Conservation (phyloP, 2,113 vertebrate species). For the Onychostoma macrolepis region DNA sequence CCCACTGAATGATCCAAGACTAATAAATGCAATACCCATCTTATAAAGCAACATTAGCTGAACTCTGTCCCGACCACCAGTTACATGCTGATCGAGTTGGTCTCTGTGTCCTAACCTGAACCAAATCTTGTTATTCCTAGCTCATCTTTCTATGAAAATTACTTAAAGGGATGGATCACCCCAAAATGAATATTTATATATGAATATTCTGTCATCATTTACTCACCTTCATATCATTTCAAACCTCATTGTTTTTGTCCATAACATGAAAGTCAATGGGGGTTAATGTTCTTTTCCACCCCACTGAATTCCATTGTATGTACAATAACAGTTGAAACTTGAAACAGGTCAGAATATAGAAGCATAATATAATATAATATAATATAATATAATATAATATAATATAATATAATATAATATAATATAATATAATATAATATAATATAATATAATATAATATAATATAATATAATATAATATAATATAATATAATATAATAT, state of each 20-base stretch:
- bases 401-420: too few relatives aligned
- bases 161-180: not conserved
- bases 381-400: too few relatives aligned
- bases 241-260: not conserved
- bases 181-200: too few relatives aligned
- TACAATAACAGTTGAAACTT: not conserved
- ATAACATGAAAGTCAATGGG: not conserved
- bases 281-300: not conserved
- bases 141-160: not conserved
- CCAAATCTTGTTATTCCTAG: not conserved
- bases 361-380: not conserved
- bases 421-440: too few relatives aligned
- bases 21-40: slow-evolving; percentile 10
- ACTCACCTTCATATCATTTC: not conserved
- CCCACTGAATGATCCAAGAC: slow-evolving; percentile 4
- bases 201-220: not conserved
- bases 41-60: not conserved
- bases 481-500: too few relatives aligned
- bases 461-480: too few relatives aligned
- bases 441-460: too few relatives aligned
- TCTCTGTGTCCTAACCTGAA: not conserved
- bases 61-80: not conserved
- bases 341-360: not conserved
- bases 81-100: not conserved
- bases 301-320: not conserved